Conservation (phyloP, 2,113 vertebrate genomes). For the Sigmodon hispidus region DNA sequence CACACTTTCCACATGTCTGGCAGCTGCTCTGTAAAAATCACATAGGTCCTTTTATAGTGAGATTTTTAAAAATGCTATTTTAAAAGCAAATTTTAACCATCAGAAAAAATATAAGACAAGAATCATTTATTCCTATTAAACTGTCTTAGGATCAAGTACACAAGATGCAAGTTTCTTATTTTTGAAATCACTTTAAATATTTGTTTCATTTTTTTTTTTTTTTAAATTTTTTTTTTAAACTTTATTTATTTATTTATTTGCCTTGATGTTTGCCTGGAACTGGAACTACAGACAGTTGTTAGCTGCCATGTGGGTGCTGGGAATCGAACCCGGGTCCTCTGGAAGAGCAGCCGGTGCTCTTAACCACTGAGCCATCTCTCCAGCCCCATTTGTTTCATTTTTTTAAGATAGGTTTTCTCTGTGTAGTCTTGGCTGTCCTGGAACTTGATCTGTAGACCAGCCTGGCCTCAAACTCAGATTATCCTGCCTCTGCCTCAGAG, state of each 20-base stretch:
- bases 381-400: no score
- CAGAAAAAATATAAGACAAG: not conserved
- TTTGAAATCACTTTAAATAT: not conserved
- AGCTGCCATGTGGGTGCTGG: no score
- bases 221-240: no score
- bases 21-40: conserved; percentile 29
- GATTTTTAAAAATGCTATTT: conserved; percentile 49
- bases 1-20: not conserved
- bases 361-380: no score
- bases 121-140: conserved; percentile 42
- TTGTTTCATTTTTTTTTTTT: not conserved
- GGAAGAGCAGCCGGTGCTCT: no score
- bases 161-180: not conserved
- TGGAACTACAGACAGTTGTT: no score
- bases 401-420: not conserved
- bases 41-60: conserved; percentile 7
- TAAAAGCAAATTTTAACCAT: conserved; percentile 3
- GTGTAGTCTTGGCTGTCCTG: not conserved
- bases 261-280: no score
- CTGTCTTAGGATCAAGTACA: conserved; percentile 17
- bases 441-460: not conserved
- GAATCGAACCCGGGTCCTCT: no score
- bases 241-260: no score
- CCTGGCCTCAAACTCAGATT: not conserved
- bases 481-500: not conserved